Conservation (phyloP, 1,140 invertebrate genomes). For the Bombus waltoni region DNA sequence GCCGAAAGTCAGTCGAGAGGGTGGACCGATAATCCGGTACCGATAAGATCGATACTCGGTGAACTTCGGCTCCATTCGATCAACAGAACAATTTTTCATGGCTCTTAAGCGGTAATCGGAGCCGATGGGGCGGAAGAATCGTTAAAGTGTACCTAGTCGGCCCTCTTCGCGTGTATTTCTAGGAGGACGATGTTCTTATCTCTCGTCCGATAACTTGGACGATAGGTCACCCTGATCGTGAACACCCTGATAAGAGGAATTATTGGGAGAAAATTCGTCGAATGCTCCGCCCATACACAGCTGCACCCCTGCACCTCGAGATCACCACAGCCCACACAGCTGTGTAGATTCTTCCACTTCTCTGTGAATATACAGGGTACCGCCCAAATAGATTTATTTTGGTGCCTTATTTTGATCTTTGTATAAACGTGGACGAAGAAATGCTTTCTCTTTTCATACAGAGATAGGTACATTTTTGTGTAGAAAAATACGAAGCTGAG, state of each 20-base stretch:
- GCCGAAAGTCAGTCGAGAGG: not conserved
- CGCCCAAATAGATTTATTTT: not conserved
- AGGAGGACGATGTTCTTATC: constrained; percentile 45
- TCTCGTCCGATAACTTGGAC: constrained; percentile 44
- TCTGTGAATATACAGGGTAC: not conserved
- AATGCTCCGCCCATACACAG: not conserved
- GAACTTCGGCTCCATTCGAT: constrained; percentile 26
- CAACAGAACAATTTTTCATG: constrained; percentile 60
- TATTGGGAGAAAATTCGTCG: constrained; percentile 46
- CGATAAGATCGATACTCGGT: constrained; percentile 39
- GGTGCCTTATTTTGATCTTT: no score
- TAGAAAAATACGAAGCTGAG: no score
- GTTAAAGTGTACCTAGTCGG: constrained; percentile 26
- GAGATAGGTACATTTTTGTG: no score
- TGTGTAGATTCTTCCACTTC: not conserved
- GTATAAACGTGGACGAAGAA: no score
- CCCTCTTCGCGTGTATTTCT: not conserved
- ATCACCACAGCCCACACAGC: not conserved
- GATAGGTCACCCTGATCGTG: constrained; percentile 12
- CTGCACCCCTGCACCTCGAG: constrained; percentile 2
- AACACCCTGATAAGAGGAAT: constrained; percentile 54
- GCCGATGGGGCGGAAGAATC: constrained; percentile 48
- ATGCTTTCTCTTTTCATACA: no score
- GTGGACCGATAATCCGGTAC: constrained; percentile 41
- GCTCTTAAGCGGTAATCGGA: constrained; percentile 37